Evolutionary conservation across 2,797 vertebrate genomes (phyloP).

Genomic region (Artibeus lituratus): DNA sequence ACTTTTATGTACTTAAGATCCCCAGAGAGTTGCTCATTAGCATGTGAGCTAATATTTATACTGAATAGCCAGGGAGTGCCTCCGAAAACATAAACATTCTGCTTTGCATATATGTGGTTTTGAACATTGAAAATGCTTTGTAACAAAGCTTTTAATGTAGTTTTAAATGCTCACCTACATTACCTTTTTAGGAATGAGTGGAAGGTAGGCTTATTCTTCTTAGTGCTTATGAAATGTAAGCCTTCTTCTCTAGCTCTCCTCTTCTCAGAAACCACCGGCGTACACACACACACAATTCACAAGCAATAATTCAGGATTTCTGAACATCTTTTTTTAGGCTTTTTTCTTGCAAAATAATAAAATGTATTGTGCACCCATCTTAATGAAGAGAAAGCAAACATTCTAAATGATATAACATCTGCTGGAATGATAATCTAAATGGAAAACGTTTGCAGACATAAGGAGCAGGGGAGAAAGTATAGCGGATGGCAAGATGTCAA

Average conservation of each 20-base stretch:
- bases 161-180: not conserved
- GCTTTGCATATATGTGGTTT: not conserved
- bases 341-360: conserved; percentile 74
- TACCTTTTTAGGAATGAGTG: conserved; percentile 33
- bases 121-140: not conserved
- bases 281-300: not conserved
- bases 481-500: conserved; percentile 72
- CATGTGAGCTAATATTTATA: not conserved
- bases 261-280: not conserved
- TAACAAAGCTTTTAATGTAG: not conserved
- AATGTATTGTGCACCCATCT: conserved; percentile 66
- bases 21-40: not conserved
- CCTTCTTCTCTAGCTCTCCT: not conserved
- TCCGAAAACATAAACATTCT: conserved; percentile 15
- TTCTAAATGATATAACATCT: conserved; percentile 74
- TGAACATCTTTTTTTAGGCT: conserved; percentile 57
- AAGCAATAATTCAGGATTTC: conserved; percentile 64
- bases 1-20: conserved; percentile 11
- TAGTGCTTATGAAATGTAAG: not conserved
- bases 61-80: not conserved
- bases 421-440: conserved; percentile 80
- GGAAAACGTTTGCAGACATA: conserved; percentile 75
- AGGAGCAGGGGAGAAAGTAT: conserved; percentile 48
- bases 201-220: not conserved
- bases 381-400: conserved; percentile 78